Percentiles rank a stretch among this genome's conserved stretches.
These are phyloP conservation scores for Nyctibius bracteatus DNA, from an alignment of 2,113 vertebrate species.

Conservation along the genomic window DNA sequence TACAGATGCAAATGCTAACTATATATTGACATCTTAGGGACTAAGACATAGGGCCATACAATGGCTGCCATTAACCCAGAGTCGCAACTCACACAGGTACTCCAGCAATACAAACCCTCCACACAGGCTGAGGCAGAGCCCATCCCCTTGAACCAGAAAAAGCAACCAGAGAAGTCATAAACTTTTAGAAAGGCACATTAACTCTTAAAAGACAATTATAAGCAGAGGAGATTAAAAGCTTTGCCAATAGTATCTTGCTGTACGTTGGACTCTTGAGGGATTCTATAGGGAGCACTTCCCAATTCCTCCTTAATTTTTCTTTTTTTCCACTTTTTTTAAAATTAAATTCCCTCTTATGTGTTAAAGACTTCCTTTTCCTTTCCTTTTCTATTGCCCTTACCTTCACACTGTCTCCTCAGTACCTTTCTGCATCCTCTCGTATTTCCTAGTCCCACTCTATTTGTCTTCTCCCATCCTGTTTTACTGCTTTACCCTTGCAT, in stretches of 20 bases:
- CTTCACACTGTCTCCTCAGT: neutral
- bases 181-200: neutral
- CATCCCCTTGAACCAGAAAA: neutral
- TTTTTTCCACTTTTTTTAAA: neutral
- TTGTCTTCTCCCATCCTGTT: neutral
- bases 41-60: neutral
- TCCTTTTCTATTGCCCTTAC: neutral
- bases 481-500: neutral
- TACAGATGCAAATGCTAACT: neutral
- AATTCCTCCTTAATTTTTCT: neutral
- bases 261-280: neutral
- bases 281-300: neutral
- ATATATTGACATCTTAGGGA: neutral
- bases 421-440: neutral
- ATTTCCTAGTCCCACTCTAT: neutral
- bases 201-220: neutral
- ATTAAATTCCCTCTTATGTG: neutral
- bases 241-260: neutral
- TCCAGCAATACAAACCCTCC: neutral
- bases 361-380: neutral
- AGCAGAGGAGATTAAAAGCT: neutral
- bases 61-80: neutral
- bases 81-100: neutral
- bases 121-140: neutral
- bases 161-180: neutral